These are phyloP conservation scores for Coptodon bakossiorum DNA, from an alignment of 2,113 vertebrate species.

Conservation along the genomic window DNA sequence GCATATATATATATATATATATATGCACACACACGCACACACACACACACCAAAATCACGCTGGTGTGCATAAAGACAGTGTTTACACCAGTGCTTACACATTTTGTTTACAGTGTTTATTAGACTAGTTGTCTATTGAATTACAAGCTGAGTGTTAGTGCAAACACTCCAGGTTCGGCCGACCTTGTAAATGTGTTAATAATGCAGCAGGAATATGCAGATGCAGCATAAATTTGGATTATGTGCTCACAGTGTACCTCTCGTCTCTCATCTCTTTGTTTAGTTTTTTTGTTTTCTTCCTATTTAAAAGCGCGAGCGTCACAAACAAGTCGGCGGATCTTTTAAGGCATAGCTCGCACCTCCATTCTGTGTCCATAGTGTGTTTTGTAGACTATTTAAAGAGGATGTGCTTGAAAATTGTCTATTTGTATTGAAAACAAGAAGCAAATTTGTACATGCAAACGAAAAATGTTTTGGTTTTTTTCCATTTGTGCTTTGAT, in stretches of 20 bases:
- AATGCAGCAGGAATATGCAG: slow-evolving; percentile 31
- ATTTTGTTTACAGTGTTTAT: slow-evolving; percentile 67
- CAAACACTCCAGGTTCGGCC: slow-evolving; percentile 11
- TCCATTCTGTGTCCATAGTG: slow-evolving; percentile 27
- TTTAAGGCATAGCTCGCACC: not conserved
- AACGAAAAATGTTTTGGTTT: not conserved
- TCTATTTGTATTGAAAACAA: slow-evolving; percentile 24
- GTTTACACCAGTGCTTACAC: slow-evolving; percentile 53
- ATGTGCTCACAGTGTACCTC: slow-evolving; percentile 21
- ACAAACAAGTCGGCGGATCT: slow-evolving; percentile 1
- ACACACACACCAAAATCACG: not conserved
- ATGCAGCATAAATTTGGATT: slow-evolving; percentile 7
- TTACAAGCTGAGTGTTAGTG: slow-evolving; percentile 14
- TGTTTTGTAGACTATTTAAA: slow-evolving; percentile 62
- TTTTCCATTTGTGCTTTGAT: not conserved
- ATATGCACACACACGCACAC: not conserved
- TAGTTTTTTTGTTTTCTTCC: not conserved
- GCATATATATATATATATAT: not conserved
- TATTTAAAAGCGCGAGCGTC: slow-evolving; percentile 20
- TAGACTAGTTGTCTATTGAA: slow-evolving; percentile 31
- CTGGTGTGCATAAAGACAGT: slow-evolving; percentile 23
- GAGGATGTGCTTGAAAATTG: slow-evolving; percentile 12
- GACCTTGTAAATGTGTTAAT: slow-evolving; percentile 43
- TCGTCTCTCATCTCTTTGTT: not conserved
- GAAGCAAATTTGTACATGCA: slow-evolving; percentile 50